Evolutionary conservation across 2,113 vertebrate genomes (phyloP).

Genomic region (Puntigrus tetrazona): DNA sequence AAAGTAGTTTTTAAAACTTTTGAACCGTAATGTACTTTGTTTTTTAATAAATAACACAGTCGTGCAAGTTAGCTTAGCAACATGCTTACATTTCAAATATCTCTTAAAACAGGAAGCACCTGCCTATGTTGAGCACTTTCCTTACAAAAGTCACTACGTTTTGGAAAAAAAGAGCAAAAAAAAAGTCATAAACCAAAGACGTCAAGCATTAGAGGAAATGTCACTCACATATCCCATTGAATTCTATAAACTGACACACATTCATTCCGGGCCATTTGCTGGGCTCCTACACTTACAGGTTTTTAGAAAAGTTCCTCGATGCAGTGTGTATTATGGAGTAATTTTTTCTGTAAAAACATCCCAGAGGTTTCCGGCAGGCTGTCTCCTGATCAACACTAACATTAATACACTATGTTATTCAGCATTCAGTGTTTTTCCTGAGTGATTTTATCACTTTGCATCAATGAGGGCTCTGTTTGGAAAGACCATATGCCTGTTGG

Average conservation of each 20-base stretch:
- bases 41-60: no score
- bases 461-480: constrained; percentile 63
- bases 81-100: not conserved
- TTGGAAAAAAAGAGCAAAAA: not conserved
- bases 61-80: not conserved
- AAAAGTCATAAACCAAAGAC: not conserved
- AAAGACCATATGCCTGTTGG: not conserved
- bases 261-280: constrained; percentile 16
- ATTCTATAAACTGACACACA: not conserved
- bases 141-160: not conserved
- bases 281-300: constrained; percentile 53
- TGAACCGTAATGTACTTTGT: not conserved
- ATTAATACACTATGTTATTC: constrained; percentile 57
- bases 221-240: not conserved
- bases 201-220: not conserved
- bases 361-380: constrained; percentile 55
- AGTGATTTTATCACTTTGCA: constrained; percentile 62
- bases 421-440: constrained; percentile 41
- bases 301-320: constrained; percentile 53
- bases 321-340: constrained; percentile 59
- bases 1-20: not conserved
- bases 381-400: constrained; percentile 58
- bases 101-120: not conserved
- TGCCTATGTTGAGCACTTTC: not conserved
- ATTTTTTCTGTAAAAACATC: constrained; percentile 57